Conservation (phyloP, 2,113 vertebrate genomes). For the Psammodynastes pulverulentus region DNA sequence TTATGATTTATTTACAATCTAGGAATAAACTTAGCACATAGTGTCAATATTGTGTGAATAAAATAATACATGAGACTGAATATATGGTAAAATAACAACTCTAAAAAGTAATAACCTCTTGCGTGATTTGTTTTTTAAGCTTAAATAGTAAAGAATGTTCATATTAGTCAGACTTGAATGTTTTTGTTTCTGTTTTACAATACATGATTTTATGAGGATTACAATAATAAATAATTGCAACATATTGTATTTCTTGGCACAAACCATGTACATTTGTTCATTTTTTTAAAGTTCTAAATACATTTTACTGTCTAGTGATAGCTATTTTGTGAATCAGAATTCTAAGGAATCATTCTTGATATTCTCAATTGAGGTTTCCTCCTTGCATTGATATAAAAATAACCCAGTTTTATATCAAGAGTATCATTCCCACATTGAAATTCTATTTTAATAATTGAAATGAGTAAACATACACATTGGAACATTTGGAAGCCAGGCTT, state of each 20-base stretch:
- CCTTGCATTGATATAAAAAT: background rate
- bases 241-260: background rate
- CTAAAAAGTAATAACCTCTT: background rate
- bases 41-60: no score
- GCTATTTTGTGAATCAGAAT: background rate
- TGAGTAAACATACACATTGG: background rate
- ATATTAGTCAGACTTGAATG: conserved; percentile 46
- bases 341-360: background rate
- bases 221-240: background rate
- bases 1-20: background rate
- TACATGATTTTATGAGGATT: background rate
- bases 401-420: background rate
- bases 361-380: background rate
- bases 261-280: background rate
- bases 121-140: background rate
- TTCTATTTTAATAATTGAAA: background rate
- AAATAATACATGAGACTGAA: background rate
- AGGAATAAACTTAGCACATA: background rate
- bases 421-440: background rate
- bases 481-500: background rate
- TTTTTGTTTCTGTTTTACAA: conserved; percentile 23
- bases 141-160: conserved; percentile 37
- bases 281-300: background rate
- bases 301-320: conserved; percentile 3
- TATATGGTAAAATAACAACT: background rate